phyloP scores from a whole-genome alignment of 2,113 vertebrate species.

The Electrona antarctica region DNA sequence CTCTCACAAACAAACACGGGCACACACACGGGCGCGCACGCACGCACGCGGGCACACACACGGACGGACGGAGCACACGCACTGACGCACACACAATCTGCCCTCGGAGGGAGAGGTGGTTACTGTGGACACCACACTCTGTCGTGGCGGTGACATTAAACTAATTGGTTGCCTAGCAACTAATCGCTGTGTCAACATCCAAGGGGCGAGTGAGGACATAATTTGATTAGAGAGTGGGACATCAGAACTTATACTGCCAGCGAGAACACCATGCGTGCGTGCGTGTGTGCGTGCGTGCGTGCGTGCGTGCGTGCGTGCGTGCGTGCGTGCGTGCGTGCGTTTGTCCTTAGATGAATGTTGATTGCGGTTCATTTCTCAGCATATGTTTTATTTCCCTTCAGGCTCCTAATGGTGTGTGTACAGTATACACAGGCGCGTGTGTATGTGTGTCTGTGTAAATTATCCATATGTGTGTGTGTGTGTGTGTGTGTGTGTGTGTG shows the following conservation, averaged over 20 bases:
- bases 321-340: background rate
- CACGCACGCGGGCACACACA: background rate
- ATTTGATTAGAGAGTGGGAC: slow-evolving; percentile 14
- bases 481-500: background rate
- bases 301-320: background rate
- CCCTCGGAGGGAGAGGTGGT: background rate
- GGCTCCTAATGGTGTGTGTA: too few species aligned
- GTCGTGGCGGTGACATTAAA: slow-evolving; percentile 8
- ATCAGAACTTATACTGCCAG: background rate
- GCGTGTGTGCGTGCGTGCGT: background rate
- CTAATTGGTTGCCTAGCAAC: slow-evolving; percentile 12
- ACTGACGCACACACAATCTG: background rate
- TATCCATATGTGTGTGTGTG: too few species aligned
- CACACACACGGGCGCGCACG: background rate
- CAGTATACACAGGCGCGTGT: too few species aligned
- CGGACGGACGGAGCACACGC: background rate
- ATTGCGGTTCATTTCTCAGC: too few species aligned
- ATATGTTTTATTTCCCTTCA: too few species aligned
- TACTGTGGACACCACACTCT: slow-evolving; percentile 13
- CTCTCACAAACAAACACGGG: background rate
- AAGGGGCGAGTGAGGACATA: slow-evolving; percentile 8
- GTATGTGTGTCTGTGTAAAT: too few species aligned
- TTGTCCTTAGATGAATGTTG: too few species aligned
- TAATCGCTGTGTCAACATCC: slow-evolving; percentile 11
- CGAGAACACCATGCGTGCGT: too few species aligned